Conservation (phyloP, 2,888 invertebrate genomes). For the Cataglyphis livida region DNA sequence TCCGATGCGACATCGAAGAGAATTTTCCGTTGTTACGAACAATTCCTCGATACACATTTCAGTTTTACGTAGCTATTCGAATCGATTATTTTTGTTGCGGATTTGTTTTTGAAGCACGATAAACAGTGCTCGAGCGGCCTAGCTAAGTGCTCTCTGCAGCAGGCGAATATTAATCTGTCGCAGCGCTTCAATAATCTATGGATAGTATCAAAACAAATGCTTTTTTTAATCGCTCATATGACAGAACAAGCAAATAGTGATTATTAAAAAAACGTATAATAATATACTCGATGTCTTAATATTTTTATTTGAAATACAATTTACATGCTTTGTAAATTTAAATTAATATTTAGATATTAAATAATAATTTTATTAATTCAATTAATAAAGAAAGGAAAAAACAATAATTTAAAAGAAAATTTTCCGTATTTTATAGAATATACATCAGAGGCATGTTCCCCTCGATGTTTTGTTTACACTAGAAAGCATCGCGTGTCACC, state of each 20-base stretch:
- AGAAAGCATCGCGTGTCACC: slow-evolving; percentile 22
- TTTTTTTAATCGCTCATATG: slow-evolving; percentile 36
- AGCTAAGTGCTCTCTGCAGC: slow-evolving; percentile 44
- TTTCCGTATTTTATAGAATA: background rate
- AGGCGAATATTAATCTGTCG: slow-evolving; percentile 48
- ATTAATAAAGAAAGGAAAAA: slow-evolving; percentile 4
- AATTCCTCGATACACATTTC: slow-evolving; percentile 57
- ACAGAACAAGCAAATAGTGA: background rate
- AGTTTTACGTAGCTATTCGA: slow-evolving; percentile 50
- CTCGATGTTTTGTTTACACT: slow-evolving; percentile 34
- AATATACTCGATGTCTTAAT: background rate
- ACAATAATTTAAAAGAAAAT: slow-evolving; percentile 15
- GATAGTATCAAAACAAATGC: slow-evolving; percentile 17
- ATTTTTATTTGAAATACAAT: slow-evolving; percentile 15
- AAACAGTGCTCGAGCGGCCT: slow-evolving; percentile 39
- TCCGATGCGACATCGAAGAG: slow-evolving; percentile 27
- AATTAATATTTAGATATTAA: background rate
- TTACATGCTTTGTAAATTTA: background rate
- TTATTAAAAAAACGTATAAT: slow-evolving; percentile 26
- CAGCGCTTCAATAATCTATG: slow-evolving; percentile 39
- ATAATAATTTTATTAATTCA: background rate
- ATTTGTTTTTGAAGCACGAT: slow-evolving; percentile 51
- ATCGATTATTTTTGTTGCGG: slow-evolving; percentile 41
- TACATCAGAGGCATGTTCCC: background rate
- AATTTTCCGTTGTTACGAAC: slow-evolving; percentile 53